These are phyloP conservation scores for Drosophila bunnanda DNA, from an alignment of 2,888 invertebrate genomes.

Conservation along the genomic window DNA sequence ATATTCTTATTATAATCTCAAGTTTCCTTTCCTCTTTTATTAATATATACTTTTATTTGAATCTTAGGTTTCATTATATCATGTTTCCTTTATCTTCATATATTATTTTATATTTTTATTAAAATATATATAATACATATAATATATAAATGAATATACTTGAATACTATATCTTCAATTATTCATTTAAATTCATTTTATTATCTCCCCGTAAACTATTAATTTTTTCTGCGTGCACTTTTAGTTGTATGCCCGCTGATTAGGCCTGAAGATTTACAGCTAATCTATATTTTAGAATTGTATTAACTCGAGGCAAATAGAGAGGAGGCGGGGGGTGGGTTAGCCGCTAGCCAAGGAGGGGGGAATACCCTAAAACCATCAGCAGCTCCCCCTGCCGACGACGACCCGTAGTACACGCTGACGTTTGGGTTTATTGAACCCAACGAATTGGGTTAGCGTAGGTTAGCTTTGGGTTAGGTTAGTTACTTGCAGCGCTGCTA, in stretches of 20 bases:
- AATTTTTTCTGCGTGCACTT: constrained; percentile 6
- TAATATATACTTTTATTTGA: no score
- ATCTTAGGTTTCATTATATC: no score
- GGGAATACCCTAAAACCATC: constrained; percentile 26
- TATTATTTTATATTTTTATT: no score
- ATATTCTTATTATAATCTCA: neutral
- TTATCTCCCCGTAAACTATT: no score
- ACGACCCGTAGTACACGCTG: neutral
- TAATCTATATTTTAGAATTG: constrained; percentile 76
- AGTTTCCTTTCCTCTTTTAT: no score
- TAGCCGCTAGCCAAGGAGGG: neutral
- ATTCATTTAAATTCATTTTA: neutral
- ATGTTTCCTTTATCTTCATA: no score
- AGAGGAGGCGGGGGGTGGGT: neutral
- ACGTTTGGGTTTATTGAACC: constrained; percentile 70
- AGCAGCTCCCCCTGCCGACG: neutral
- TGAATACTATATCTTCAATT: no score
- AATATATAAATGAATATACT: no score
- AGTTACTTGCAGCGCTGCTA: constrained; percentile 43
- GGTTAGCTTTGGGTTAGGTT: constrained; percentile 71
- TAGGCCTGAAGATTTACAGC: constrained; percentile 74
- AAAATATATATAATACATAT: no score
- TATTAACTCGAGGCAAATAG: constrained; percentile 35
- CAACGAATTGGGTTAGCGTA: constrained; percentile 77
- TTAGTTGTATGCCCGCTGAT: constrained; percentile 55